Conservation (phyloP, 1,140 invertebrate genomes). For the Sipha flava region DNA sequence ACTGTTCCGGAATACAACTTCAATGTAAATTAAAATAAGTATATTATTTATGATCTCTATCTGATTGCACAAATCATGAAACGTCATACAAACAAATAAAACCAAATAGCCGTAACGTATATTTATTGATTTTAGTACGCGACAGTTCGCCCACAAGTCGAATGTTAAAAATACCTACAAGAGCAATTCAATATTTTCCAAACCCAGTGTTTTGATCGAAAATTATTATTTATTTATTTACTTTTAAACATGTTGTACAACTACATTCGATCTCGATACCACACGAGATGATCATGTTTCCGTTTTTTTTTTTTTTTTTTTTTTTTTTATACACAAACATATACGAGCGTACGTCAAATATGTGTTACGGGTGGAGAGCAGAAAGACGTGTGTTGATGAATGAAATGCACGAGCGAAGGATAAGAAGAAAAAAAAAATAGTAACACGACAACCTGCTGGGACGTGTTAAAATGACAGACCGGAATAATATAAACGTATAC, state of each 20-base stretch:
- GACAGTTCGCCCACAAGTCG: neutral
- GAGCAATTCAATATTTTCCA: neutral
- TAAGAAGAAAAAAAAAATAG: conserved; percentile 3
- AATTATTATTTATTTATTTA: neutral
- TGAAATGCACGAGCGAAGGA: conserved; percentile 7
- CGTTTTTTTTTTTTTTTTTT: neutral
- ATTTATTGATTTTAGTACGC: neutral
- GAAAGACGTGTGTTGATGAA: conserved; percentile 19
- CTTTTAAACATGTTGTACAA: neutral
- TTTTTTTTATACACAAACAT: neutral
- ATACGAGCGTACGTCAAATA: neutral
- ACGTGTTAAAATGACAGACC: conserved; percentile 27
- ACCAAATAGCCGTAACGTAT: neutral
- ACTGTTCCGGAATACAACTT: no score
- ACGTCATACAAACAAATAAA: neutral
- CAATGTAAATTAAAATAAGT: no score
- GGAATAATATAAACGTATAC: conserved; percentile 20
- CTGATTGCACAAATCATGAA: neutral
- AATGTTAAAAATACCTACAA: neutral
- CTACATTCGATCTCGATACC: neutral
- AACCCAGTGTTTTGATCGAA: neutral
- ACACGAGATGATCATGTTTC: conserved; percentile 12
- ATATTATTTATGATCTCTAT: neutral
- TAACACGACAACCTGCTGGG: conserved; percentile 27
- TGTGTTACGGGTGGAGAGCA: neutral